Percentiles rank a stretch among this genome's conserved stretches.
Conservation (phyloP, 2,113 vertebrate species). For the Nibea albiflora region DNA sequence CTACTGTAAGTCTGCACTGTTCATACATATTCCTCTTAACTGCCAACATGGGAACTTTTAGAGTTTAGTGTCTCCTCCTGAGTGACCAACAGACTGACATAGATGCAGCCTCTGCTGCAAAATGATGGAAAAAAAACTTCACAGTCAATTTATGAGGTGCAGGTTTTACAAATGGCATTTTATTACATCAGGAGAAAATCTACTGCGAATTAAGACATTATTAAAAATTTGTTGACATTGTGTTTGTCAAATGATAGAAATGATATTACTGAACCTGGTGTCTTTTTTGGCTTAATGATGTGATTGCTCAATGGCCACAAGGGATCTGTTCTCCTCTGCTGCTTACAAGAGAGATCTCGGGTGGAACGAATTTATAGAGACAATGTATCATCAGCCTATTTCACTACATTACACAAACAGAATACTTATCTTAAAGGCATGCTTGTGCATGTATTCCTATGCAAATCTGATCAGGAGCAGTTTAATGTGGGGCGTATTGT, state of each 20-base stretch:
- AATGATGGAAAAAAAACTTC: slow-evolving; percentile 38
- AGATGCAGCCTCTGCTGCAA: slow-evolving; percentile 2
- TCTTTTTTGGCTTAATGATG: slow-evolving; percentile 32
- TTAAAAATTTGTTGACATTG: slow-evolving; percentile 33
- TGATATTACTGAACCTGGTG: neutral
- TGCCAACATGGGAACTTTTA: neutral
- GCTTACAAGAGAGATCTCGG: neutral
- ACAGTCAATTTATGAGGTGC: slow-evolving; percentile 44
- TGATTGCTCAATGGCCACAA: neutral
- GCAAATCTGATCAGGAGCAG: slow-evolving; percentile 31
- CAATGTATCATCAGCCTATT: slow-evolving; percentile 6
- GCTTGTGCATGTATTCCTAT: slow-evolving; percentile 5
- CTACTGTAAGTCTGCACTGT: neutral
- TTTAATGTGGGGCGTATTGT: neutral
- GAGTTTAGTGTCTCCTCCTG: slow-evolving; percentile 14
- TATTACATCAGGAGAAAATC: slow-evolving; percentile 3
- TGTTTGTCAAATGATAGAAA: slow-evolving; percentile 33
- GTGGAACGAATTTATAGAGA: slow-evolving; percentile 37
- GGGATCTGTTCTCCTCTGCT: slow-evolving; percentile 20
- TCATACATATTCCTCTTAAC: neutral
- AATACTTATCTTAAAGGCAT: slow-evolving; percentile 9
- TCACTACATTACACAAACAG: slow-evolving; percentile 12
- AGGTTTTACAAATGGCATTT: slow-evolving; percentile 35
- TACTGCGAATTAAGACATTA: slow-evolving; percentile 27
- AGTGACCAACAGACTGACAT: slow-evolving; percentile 18